Percentiles rank a stretch among this genome's conserved stretches.
These are phyloP conservation scores for Oncorhynchus masou DNA, from an alignment of 2,113 vertebrate genomes.

Conservation along the genomic window DNA sequence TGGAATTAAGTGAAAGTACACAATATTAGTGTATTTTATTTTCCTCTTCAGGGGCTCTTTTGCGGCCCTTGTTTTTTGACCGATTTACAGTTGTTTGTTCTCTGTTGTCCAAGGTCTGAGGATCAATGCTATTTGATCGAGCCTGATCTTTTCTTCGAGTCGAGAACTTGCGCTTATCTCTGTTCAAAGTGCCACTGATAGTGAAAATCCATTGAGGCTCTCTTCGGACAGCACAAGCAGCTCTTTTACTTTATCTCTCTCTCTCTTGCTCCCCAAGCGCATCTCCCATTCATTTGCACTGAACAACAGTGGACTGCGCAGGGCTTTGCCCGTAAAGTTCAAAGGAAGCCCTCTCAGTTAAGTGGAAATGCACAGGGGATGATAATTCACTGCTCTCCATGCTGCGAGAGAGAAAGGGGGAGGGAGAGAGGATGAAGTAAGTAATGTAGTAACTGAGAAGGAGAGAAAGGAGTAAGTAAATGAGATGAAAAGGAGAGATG, in stretches of 20 bases:
- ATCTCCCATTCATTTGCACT: slow-evolving; percentile 4
- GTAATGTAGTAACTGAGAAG: slow-evolving; percentile 1
- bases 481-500: not conserved
- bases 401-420: slow-evolving; percentile 17
- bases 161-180: not conserved
- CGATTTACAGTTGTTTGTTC: no score
- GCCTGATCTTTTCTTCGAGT: not conserved
- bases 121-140: slow-evolving; percentile 1
- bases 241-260: not conserved
- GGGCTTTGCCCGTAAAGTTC: slow-evolving; percentile 40
- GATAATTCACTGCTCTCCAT: slow-evolving; percentile 33
- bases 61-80: no score
- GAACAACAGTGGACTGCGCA: slow-evolving; percentile 17
- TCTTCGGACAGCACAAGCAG: not conserved
- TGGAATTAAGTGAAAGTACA: no score
- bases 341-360: slow-evolving; percentile 44
- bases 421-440: slow-evolving; percentile 1
- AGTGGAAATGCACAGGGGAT: slow-evolving; percentile 50
- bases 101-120: no score
- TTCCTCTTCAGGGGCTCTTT: no score
- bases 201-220: not conserved
- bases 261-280: not conserved
- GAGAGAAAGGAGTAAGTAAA: not conserved
- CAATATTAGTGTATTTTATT: no score
- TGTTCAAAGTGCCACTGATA: not conserved